Base-by-base conservation (phyloP, 2,113 vertebrate species). In the Aepyceros melampus region DNA sequence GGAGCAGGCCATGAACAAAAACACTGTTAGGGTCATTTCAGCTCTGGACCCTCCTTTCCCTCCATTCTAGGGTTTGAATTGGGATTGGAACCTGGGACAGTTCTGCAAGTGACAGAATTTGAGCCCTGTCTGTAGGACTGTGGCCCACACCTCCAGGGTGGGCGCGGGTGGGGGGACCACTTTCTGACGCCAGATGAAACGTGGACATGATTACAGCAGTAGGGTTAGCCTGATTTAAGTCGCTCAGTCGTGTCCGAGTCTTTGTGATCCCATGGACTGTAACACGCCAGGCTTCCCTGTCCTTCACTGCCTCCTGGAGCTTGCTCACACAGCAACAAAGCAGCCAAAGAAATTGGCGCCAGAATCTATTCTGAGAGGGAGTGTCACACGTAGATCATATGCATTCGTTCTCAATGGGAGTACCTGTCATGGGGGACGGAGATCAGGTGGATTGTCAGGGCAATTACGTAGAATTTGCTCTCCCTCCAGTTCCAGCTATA, bases 381-480 rank as follows among this genome's bases (percentile, higher is more conserved):
- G 45, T 5, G 36, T 9, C 40, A 3, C 23, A 31, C 0, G 3
- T 36, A n/a, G 62, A 13, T 27, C 53, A 23, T 43, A 7, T 0
- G 3, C 64, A 5, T 23, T 21, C 14, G 2, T 51, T 60, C 67
- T 49, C 27, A 5, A 27, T 2, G 62, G 53, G 9, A 67, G 51
- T 25, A 51, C 21, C 25, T 5, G 5, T 58, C 94, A 23, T 1
- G 0, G 49, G 19, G 43, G 5, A 36, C 7, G 12, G 47, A 10
- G 40, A 21, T 67, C 92, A 4, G 10, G 55, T 8, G 31, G 62
- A 49, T 21, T 58, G n/a, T 21, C 62, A 51, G 87, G 33, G 55
- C 49, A 21, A 7, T 36, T 16, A 71, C 0, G 0, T 2, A 36
- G 23, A 40, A 31, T 29, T 29, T 1, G 0, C 43, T 88, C 15